A percentile compares a stretch with the other conserved stretches of the same genome.
phyloP scores from a whole-genome alignment of 2,113 vertebrate genomes.

The Carettochelys insculpta region DNA sequence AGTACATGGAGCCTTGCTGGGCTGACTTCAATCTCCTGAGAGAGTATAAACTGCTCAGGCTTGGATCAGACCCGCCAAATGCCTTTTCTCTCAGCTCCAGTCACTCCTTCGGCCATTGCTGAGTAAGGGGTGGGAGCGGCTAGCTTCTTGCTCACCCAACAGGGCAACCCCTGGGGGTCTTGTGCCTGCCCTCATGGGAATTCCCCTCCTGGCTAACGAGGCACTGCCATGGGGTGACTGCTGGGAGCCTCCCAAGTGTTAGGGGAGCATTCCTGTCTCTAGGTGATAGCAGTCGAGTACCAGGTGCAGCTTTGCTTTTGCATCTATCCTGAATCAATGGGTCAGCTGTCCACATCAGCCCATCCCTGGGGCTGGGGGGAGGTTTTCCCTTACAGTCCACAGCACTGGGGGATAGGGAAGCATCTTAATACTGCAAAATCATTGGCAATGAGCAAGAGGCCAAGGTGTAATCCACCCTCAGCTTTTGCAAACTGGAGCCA shows the following conservation, averaged over 20 bases:
- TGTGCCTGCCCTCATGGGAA: background rate
- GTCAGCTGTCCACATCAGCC: background rate
- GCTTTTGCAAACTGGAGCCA: background rate
- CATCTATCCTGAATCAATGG: background rate
- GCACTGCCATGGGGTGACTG: too few species aligned
- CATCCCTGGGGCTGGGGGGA: background rate
- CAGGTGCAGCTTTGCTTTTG: fast-evolving
- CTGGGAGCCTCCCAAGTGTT: background rate
- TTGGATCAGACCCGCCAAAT: too few species aligned
- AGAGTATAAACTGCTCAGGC: too few species aligned
- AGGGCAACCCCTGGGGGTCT: too few species aligned
- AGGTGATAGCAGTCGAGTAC: background rate
- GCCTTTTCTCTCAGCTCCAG: background rate
- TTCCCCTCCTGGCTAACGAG: background rate
- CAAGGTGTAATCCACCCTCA: too few species aligned
- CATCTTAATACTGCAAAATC: background rate
- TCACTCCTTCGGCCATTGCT: background rate
- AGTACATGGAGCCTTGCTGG: background rate
- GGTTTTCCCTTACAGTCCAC: too few species aligned
- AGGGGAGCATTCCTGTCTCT: background rate
- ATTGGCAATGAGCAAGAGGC: too few species aligned
- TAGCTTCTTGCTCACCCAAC: background rate
- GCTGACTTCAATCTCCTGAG: background rate
- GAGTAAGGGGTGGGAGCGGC: background rate
- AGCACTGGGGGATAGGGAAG: too few species aligned